A percentile compares a stretch with the other conserved stretches of the same genome.
Evolutionary conservation across 2,113 vertebrate species (phyloP).

Genomic region (Gobiocypris rarus): DNA sequence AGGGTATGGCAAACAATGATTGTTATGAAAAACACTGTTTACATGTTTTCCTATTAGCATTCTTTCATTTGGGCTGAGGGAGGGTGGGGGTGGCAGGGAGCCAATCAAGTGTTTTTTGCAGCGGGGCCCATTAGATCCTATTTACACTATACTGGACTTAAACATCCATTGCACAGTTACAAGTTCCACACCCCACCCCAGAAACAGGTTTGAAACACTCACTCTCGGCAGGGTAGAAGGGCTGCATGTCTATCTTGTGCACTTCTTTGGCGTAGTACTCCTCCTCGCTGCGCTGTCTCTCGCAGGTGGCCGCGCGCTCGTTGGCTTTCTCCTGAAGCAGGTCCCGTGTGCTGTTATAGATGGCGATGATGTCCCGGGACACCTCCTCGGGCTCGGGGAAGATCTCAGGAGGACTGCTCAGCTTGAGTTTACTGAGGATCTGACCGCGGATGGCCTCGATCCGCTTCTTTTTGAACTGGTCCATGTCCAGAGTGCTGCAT

Average conservation of each 20-base stretch:
- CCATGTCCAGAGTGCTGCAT: conserved; percentile 96
- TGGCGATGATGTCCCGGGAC: conserved; percentile 91
- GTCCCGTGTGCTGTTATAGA: conserved; percentile 98
- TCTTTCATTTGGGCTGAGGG: neutral
- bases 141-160: neutral
- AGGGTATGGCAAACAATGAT: neutral
- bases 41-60: neutral
- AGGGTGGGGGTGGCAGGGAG: neutral
- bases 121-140: neutral
- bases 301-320: conserved; percentile 89
- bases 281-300: conserved; percentile 90
- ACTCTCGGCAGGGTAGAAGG: conserved; percentile 86
- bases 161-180: too few species aligned
- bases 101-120: neutral
- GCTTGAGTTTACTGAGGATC: conserved; percentile 97
- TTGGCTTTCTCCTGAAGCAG: conserved; percentile 93
- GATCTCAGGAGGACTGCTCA: conserved; percentile 86
- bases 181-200: too few species aligned
- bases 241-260: conserved; percentile 94
- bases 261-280: conserved; percentile 98
- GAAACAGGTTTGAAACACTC: conserved; percentile 70
- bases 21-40: neutral
- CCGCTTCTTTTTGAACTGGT: conserved; percentile 95
- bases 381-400: conserved; percentile 89
- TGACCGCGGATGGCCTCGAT: conserved; percentile 95